Evolutionary conservation across 2,888 invertebrate genomes (phyloP), one percentile per base, ranked within the genome.

Genomic region (Iphiclides podalirius): DNA sequence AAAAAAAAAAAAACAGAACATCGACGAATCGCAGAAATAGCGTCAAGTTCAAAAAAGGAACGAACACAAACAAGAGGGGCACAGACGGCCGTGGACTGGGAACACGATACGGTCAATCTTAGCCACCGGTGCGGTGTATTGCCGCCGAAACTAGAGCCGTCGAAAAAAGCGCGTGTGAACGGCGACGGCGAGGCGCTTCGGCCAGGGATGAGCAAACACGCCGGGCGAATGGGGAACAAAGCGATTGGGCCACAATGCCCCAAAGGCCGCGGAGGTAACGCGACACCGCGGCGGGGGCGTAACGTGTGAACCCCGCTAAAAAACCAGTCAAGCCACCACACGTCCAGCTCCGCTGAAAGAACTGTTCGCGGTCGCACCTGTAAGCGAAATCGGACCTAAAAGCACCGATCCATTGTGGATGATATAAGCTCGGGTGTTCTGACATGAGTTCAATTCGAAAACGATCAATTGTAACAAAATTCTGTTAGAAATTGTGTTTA

Each of bases 181-280:
- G 54, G 43, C 47, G 46, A 23, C 37, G 41, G 37, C 20, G 33
- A 41, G 52, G 12, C 49, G 44, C 48, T 49, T 36, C 51, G 33
- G 44, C 40, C 42, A 12, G 51, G n/a, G n/a, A n/a, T n/a, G n/a
- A 20, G 6, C 20, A 20, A 3, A 20, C 20, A 20, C 6, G 20
- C 53, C 56, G 57, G 49, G 54, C 40, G 48, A 42, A 13, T 39
- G 54, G 48, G 56, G 51, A 53, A 54, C 47, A 57, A 53, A 55
- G 40, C 51, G 53, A 50, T 45, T 37, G 11, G 36, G 37, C 51
- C 52, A 52, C 53, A 55, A 54, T 52, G 46, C 53, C 57, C 52
- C 53, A 54, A 42, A 23, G 28, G 61, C 53, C 57, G 53, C 53
- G 55, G 44, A 23, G 28, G 61, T 54, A 59, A 59, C 52, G 36